Conservation (phyloP, 2,113 vertebrate species). For the Pomatorhinus ruficollis region DNA sequence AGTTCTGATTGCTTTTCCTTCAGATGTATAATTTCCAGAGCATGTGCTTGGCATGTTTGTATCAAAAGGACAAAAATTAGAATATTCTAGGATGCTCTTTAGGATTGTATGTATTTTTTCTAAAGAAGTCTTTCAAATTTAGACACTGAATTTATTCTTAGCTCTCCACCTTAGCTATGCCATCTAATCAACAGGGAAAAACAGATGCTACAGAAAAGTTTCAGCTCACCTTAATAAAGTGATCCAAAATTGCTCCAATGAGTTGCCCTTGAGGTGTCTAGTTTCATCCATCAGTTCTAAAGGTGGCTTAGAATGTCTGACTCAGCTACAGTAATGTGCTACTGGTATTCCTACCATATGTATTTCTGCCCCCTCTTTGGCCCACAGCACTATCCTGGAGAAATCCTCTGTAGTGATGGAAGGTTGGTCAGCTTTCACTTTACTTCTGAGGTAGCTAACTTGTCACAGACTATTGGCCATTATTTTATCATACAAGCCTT, state of each 20-base stretch:
- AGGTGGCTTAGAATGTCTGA: neutral
- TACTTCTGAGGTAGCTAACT: neutral
- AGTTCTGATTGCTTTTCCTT: neutral
- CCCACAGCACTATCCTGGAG: neutral
- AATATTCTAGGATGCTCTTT: neutral
- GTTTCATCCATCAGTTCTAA: neutral
- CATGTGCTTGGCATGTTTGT: neutral
- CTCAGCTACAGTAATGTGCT: neutral
- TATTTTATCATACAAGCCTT: neutral
- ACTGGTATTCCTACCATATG: neutral
- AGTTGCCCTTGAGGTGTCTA: neutral
- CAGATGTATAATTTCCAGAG: neutral
- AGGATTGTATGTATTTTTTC: neutral
- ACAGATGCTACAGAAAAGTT: neutral
- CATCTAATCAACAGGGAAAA: neutral
- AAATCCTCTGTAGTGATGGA: neutral
- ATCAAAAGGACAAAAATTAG: neutral
- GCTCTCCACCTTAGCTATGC: neutral
- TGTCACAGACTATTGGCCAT: neutral
- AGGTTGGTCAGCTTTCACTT: neutral
- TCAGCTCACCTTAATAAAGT: neutral
- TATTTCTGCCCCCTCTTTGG: neutral
- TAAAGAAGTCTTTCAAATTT: neutral
- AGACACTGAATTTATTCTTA: neutral
- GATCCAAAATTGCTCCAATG: neutral